These are phyloP conservation scores for Drosophila ficusphila DNA, from an alignment of 1,140 invertebrate genomes.

Conservation along the genomic window DNA sequence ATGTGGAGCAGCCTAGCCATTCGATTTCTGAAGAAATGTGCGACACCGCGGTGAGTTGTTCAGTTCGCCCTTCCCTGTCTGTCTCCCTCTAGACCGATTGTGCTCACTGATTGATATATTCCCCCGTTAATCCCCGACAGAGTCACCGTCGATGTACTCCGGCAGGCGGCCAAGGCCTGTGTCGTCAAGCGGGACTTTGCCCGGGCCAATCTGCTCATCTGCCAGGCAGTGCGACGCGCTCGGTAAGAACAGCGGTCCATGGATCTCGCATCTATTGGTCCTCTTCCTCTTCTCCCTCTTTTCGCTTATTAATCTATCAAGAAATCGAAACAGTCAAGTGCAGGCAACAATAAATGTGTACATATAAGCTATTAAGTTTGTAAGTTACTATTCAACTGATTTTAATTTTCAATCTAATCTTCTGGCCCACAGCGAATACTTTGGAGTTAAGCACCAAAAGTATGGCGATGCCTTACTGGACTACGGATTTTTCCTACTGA, in stretches of 20 bases:
- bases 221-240: constrained; percentile 91
- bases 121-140: constrained; percentile 73
- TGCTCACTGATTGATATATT: neutral
- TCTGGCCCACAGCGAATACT: constrained; percentile 77
- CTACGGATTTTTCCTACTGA: constrained; percentile 95
- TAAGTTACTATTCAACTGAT: no score
- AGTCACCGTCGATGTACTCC: constrained; percentile 91
- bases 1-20: constrained; percentile 91
- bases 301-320: neutral
- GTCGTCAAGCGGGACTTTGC: constrained; percentile 93
- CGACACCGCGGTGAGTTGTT: constrained; percentile 85
- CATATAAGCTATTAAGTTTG: no score
- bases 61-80: no score
- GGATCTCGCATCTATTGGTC: neutral
- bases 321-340: no score
- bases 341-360: no score
- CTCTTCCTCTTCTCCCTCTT: neutral
- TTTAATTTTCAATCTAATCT: no score
- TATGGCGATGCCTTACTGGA: constrained; percentile 93
- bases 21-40: constrained; percentile 86
- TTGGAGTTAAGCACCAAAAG: constrained; percentile 90
- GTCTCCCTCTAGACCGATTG: neutral
- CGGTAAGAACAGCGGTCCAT: constrained; percentile 84
- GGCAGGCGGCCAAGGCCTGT: constrained; percentile 93
- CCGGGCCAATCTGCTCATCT: constrained; percentile 91